phyloP scores from a whole-genome alignment of 2,888 invertebrate genomes.

The Xanthorhoe designata region DNA sequence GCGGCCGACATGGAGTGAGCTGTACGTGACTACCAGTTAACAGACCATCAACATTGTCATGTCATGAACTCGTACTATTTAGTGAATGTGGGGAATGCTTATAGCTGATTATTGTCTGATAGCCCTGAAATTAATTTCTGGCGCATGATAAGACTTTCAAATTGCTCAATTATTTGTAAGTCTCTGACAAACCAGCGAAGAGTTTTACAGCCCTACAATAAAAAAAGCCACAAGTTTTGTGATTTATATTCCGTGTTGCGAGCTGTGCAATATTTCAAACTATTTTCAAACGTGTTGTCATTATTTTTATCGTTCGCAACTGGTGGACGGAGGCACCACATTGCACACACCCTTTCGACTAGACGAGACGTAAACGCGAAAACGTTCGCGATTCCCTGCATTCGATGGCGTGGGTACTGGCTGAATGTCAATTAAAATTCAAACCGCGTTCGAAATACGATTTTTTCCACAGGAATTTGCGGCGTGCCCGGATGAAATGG shows the following conservation, averaged over 20 bases:
- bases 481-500: constrained; percentile 81
- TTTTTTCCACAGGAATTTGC: constrained; percentile 85
- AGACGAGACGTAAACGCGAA: constrained; percentile 71
- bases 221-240: not conserved
- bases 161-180: no score
- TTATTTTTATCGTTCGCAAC: constrained; percentile 69
- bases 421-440: constrained; percentile 86
- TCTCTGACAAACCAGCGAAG: not conserved
- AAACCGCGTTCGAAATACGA: constrained; percentile 86
- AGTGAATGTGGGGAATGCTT: constrained; percentile 32
- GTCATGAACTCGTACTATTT: constrained; percentile 45
- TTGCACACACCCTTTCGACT: constrained; percentile 55
- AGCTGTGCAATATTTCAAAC: constrained; percentile 30
- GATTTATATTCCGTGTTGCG: constrained; percentile 49
- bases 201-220: not conserved
- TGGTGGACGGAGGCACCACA: constrained; percentile 61
- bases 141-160: no score
- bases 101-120: constrained; percentile 19
- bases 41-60: constrained; percentile 47
- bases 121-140: no score
- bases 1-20: constrained; percentile 70
- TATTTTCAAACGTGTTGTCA: constrained; percentile 40
- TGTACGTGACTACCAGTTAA: constrained; percentile 70
- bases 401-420: constrained; percentile 60
- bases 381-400: constrained; percentile 68